phyloP scores from a whole-genome alignment of 2,113 vertebrate genomes.

The Oreochromis aureus region DNA sequence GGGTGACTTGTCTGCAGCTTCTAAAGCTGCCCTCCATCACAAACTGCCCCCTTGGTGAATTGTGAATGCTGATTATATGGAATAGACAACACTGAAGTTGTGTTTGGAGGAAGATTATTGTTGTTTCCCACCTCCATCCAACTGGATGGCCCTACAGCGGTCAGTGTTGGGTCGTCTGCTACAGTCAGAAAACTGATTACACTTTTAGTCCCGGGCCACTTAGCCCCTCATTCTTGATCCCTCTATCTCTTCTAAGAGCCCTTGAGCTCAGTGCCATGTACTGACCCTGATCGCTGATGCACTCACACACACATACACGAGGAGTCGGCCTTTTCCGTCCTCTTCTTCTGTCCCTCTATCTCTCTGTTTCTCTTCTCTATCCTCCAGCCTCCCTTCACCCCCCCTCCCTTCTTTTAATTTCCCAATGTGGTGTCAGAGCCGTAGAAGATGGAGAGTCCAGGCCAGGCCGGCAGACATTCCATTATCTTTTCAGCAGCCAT shows the following conservation, averaged over 20 bases:
- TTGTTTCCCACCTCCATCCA: neutral
- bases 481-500: conserved; percentile 75
- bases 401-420: conserved; percentile 64
- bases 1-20: neutral
- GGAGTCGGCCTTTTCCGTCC: neutral
- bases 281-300: conserved; percentile 41
- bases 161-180: conserved; percentile 23
- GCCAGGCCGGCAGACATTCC: conserved; percentile 64
- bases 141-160: neutral
- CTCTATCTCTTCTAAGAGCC: conserved; percentile 38
- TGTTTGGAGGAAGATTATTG: neutral
- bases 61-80: neutral
- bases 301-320: neutral
- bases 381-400: neutral
- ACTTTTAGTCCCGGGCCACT: conserved; percentile 34
- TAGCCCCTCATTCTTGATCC: conserved; percentile 21
- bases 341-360: neutral
- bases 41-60: neutral
- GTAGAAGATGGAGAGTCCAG: conserved; percentile 64
- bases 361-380: conserved; percentile 1
- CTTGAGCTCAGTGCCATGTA: conserved; percentile 35
- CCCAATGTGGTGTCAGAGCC: conserved; percentile 40
- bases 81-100: neutral
- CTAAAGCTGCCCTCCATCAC: neutral
- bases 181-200: conserved; percentile 59